Conservation (phyloP, 2,888 invertebrate species). For the Autographa gamma region DNA sequence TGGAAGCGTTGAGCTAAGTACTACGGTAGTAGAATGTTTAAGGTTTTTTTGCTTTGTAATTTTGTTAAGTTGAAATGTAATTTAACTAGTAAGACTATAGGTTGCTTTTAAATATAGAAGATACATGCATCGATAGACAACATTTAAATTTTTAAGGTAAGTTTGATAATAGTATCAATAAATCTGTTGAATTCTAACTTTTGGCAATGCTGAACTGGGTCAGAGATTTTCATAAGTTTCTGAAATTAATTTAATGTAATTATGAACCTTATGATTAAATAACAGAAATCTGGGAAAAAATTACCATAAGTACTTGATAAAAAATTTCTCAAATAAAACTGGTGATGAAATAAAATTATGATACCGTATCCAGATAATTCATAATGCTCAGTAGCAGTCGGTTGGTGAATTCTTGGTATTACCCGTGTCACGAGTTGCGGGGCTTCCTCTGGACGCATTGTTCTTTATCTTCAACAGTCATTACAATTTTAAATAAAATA, state of each 20-base stretch:
- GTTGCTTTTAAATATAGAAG: no score
- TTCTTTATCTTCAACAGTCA: constrained; percentile 44
- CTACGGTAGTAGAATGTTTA: background rate
- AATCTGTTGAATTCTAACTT: no score
- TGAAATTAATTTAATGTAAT: no score
- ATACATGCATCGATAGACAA: no score
- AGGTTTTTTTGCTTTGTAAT: background rate
- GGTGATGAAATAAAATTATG: background rate
- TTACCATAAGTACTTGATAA: no score
- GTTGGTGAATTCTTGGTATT: constrained; percentile 73
- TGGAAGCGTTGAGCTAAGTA: constrained; percentile 56
- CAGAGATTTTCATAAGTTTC: no score
- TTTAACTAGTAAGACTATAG: no score
- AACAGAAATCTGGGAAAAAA: no score
- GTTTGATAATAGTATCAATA: no score
- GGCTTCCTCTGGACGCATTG: constrained; percentile 64
- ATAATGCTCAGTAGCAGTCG: constrained; percentile 50
- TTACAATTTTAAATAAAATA: constrained; percentile 15
- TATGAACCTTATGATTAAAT: no score
- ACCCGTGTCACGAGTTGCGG: constrained; percentile 68
- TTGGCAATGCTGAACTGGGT: no score
- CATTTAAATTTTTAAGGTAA: no score
- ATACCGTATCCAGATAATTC: constrained; percentile 32
- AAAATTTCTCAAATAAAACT: background rate
- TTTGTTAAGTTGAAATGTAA: background rate